phyloP scores from a whole-genome alignment of 1,140 invertebrate genomes.

The Diabrotica virgifera region DNA sequence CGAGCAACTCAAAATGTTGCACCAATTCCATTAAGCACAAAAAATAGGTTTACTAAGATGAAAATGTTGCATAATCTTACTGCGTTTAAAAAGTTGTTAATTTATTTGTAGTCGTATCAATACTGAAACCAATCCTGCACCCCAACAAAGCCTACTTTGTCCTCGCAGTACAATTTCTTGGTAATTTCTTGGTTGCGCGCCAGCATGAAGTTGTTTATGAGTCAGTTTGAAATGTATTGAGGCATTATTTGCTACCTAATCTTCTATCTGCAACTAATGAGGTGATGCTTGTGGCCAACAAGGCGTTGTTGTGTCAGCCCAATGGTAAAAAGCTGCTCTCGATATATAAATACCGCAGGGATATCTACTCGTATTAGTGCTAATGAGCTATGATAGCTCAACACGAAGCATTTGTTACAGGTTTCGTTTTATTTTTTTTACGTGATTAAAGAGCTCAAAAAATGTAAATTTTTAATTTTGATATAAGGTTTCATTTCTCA shows the following conservation, averaged over 20 bases:
- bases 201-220: conserved; percentile 11
- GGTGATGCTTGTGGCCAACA: conserved; percentile 14
- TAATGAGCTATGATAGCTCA: background rate
- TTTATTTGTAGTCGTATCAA: too few relatives aligned
- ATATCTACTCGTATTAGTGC: background rate
- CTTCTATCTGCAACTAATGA: conserved; percentile 14
- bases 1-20: too few relatives aligned
- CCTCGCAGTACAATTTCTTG: background rate
- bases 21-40: too few relatives aligned
- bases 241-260: conserved; percentile 16
- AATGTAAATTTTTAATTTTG: too few relatives aligned
- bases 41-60: too few relatives aligned
- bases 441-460: too few relatives aligned
- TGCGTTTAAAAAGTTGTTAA: too few relatives aligned
- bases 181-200: background rate
- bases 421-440: too few relatives aligned
- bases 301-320: conserved; percentile 12
- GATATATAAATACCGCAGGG: background rate
- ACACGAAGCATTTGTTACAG: background rate
- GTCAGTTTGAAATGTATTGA: conserved; percentile 14
- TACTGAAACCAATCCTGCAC: background rate
- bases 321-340: background rate
- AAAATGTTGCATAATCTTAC: too few relatives aligned
- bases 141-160: background rate
- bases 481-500: too few relatives aligned